Conservation (phyloP, 2,797 vertebrate genomes). For the Scarus forsteni region DNA sequence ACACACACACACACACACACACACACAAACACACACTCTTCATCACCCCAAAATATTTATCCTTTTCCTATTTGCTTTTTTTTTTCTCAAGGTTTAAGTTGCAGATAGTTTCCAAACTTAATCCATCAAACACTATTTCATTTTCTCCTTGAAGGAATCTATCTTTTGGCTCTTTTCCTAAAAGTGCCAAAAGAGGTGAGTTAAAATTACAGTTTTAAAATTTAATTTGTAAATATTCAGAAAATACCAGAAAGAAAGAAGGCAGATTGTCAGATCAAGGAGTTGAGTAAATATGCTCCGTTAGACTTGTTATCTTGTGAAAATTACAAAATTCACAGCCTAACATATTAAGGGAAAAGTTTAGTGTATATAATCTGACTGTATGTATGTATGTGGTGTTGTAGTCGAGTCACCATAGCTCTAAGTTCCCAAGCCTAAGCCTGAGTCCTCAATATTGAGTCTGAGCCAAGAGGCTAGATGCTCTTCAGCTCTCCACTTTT, state of each 20-base stretch:
- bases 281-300: neutral
- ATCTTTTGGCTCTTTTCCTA: slow-evolving; percentile 6
- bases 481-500: no score
- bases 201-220: slow-evolving; percentile 28
- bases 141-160: slow-evolving; percentile 34
- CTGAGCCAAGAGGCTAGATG: no score
- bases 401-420: no score
- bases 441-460: no score
- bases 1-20: slow-evolving; percentile 16
- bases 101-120: slow-evolving; percentile 54
- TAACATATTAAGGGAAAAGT: no score
- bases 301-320: neutral
- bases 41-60: slow-evolving; percentile 58
- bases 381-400: no score
- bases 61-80: slow-evolving; percentile 32
- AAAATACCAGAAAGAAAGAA: neutral
- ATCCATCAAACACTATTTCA: slow-evolving; percentile 55
- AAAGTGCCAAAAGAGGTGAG: slow-evolving; percentile 17
- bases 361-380: no score
- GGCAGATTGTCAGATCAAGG: neutral
- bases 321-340: no score
- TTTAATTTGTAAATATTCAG: slow-evolving; percentile 7
- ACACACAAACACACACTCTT: slow-evolving; percentile 36
- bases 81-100: slow-evolving; percentile 42
- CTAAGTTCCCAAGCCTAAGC: no score